These are phyloP conservation scores for Melieria picta DNA, from an alignment of 2,888 invertebrate genomes.

Conservation along the genomic window DNA sequence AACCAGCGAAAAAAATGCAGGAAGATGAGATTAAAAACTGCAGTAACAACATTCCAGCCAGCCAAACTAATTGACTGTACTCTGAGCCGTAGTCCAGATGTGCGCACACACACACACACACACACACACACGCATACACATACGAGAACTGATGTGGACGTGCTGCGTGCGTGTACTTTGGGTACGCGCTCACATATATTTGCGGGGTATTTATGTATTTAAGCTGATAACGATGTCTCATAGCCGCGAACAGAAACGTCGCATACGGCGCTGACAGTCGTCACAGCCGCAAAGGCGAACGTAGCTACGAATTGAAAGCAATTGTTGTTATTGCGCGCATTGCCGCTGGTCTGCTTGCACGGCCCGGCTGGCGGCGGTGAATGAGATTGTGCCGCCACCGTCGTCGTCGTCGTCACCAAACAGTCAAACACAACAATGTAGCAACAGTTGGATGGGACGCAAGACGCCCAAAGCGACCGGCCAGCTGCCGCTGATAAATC, in stretches of 20 bases:
- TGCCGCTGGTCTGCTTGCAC: no score
- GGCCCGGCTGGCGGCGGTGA: no score
- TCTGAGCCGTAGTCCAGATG: slow-evolving; percentile 11
- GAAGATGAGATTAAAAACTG: slow-evolving; percentile 30
- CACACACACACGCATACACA: background rate
- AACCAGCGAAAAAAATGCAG: slow-evolving; percentile 23
- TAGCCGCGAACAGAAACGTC: slow-evolving; percentile 18
- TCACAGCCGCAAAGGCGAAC: slow-evolving; percentile 9
- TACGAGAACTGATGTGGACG: background rate
- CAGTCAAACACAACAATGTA: background rate
- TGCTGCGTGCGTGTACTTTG: no score
- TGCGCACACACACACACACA: background rate
- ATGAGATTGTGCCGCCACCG: background rate
- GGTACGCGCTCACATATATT: background rate
- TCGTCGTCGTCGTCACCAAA: background rate
- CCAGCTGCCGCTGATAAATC: background rate
- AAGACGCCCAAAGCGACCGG: background rate
- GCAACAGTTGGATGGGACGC: background rate
- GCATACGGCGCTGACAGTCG: background rate
- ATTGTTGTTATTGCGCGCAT: no score
- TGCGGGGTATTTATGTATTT: slow-evolving; percentile 22
- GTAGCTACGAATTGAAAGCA: background rate
- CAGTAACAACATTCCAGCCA: slow-evolving; percentile 30
- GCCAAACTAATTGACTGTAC: slow-evolving; percentile 31
- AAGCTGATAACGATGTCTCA: slow-evolving; percentile 26